Evolutionary conservation across 2,113 vertebrate species (phyloP), one percentile per base, ranked within the genome.

Genomic region (Oceanodroma tethys): DNA sequence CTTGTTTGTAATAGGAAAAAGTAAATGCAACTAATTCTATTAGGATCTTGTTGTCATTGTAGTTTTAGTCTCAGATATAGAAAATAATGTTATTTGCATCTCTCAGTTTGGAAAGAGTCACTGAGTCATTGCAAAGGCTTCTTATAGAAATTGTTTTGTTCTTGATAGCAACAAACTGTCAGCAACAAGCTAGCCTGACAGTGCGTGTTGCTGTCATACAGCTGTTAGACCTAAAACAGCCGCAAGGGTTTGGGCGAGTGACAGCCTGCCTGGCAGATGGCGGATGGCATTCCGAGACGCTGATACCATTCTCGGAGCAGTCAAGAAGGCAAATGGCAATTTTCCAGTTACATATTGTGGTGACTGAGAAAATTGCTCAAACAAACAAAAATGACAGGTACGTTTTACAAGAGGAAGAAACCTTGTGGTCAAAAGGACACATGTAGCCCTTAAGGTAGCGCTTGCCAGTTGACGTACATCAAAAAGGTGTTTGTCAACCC

Each of bases 231-330:
- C 79, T 65, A 59, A 68, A 94, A 30, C 82, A 95, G 50, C 82
- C 4, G 0, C 58, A 43, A 86, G 81, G 76, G 30, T 81, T 6
- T 81, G 43, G 55, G 52, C 55, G 67, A 67, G 52, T 50, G 79
- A 58, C 92, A 90, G 86, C 75, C 86, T 88, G 80, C 55, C 82
- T 92, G 82, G 62, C 92, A 94, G 95, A 82, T 90, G 81, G 76
- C 0, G 0, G 60, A 9, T 65, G 82, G 67, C 85, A 66, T 68
- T 85, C 3, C 0, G 79, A 59, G 72, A 55, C 1, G 5, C 50
- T 38, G 73, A 65, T 86, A 59, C 58, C 22, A 2, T 79, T 71
- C 72, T 84, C 88, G 48, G 68, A 87, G 56, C 92, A 52, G 83
- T 66, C 56, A 29, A 83, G 73, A 65, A 91, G 45, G 52, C 66